Evolutionary conservation across 2,888 invertebrate species (phyloP).

Genomic region (Rhagophthalmus giganteus): DNA sequence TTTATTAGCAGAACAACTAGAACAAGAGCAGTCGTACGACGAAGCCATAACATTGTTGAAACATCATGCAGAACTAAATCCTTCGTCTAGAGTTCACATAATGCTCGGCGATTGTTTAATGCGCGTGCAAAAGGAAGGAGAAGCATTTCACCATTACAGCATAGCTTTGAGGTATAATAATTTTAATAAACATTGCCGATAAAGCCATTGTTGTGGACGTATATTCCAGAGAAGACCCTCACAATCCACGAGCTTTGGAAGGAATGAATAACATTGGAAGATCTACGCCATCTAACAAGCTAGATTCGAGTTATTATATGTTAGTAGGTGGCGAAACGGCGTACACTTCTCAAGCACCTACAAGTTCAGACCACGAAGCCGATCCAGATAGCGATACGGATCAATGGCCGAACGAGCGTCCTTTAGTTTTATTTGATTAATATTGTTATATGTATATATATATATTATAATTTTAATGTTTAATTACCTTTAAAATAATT

Average conservation of each 20-base stretch:
- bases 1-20: slow-evolving; percentile 70
- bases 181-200: no score
- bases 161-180: slow-evolving; percentile 62
- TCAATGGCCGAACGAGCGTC: no score
- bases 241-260: slow-evolving; percentile 65
- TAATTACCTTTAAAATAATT: no score
- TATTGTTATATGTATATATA: no score
- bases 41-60: slow-evolving; percentile 70
- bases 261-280: slow-evolving; percentile 66
- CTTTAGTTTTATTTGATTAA: no score
- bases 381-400: slow-evolving; percentile 53
- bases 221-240: no score
- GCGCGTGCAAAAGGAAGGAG: slow-evolving; percentile 65
- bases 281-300: slow-evolving; percentile 50
- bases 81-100: slow-evolving; percentile 67
- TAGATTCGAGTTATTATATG: slow-evolving; percentile 60
- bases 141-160: slow-evolving; percentile 70
- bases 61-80: slow-evolving; percentile 65
- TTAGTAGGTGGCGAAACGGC: slow-evolving; percentile 57
- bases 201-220: no score
- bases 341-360: slow-evolving; percentile 57
- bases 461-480: no score
- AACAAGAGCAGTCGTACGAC: slow-evolving; percentile 66
- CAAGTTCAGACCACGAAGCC: slow-evolving; percentile 49
- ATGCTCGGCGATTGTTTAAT: slow-evolving; percentile 67